Percentiles rank a stretch among this genome's conserved stretches.
phyloP scores from a whole-genome alignment of 2,888 invertebrate species.

The Dermolepida albohirtum region DNA sequence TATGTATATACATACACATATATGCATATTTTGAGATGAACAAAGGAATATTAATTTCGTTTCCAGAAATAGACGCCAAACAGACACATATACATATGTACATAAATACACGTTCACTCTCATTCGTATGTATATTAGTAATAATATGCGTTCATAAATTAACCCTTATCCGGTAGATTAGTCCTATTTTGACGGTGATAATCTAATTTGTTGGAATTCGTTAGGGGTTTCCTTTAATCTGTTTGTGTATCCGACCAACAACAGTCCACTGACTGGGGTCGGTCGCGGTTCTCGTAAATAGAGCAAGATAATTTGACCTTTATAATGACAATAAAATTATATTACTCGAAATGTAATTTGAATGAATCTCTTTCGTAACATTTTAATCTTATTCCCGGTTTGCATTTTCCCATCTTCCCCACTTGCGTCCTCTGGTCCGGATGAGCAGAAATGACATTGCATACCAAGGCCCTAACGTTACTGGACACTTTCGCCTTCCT shows the following conservation, averaged over 20 bases:
- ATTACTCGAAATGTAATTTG: constrained; percentile 33
- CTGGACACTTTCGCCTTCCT: neutral
- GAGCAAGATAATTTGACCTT: constrained; percentile 32
- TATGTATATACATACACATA: neutral
- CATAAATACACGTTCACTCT: neutral
- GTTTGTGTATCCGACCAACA: constrained; percentile 19
- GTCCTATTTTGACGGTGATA: constrained; percentile 31
- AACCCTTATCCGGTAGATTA: constrained; percentile 38
- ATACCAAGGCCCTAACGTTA: neutral
- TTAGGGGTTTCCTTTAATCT: constrained; percentile 36
- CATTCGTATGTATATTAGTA: neutral
- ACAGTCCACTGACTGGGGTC: neutral
- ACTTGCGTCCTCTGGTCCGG: neutral
- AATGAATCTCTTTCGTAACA: constrained; percentile 25
- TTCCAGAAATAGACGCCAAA: neutral
- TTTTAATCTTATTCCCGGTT: constrained; percentile 7
- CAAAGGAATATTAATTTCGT: too few relatives aligned
- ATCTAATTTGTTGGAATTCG: constrained; percentile 39
- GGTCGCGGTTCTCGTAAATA: constrained; percentile 13
- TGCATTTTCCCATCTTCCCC: neutral
- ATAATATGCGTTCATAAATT: constrained; percentile 24
- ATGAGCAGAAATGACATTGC: too few relatives aligned
- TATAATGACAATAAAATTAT: constrained; percentile 38
- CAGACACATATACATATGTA: neutral
- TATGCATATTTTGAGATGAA: too few relatives aligned